A percentile compares a stretch with the other conserved stretches of the same genome.
These are phyloP conservation scores for Lingula anatina DNA, from an alignment of 2,888 invertebrate species.

Conservation along the genomic window DNA sequence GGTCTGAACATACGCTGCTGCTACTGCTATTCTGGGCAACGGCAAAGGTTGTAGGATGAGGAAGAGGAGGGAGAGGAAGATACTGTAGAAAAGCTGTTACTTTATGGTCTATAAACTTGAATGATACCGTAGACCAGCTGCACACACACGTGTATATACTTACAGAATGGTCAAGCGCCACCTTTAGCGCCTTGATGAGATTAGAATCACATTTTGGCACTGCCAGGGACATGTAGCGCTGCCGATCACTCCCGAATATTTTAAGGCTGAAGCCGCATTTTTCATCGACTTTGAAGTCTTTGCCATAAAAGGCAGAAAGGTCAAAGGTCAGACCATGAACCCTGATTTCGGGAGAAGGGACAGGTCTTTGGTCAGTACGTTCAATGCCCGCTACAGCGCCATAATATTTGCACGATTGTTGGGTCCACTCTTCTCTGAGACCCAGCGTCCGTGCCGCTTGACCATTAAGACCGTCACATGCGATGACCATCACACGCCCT, in stretches of 20 bases:
- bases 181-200: constrained; percentile 36
- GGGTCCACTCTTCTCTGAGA: constrained; percentile 36
- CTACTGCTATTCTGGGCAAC: too few relatives aligned
- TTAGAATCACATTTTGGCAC: constrained; percentile 41
- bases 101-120: not conserved
- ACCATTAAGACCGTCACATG: constrained; percentile 39
- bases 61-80: not conserved
- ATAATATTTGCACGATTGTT: constrained; percentile 36
- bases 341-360: constrained; percentile 16
- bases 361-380: constrained; percentile 20
- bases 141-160: too few relatives aligned
- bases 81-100: not conserved
- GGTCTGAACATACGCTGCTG: too few relatives aligned
- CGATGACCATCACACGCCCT: constrained; percentile 36
- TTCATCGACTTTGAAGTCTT: constrained; percentile 12
- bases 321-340: constrained; percentile 41
- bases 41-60: not conserved
- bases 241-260: constrained; percentile 38
- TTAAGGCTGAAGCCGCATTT: constrained; percentile 35
- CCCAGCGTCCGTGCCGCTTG: constrained; percentile 33
- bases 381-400: constrained; percentile 43
- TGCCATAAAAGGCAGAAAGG: constrained; percentile 35
- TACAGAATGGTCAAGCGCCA: constrained; percentile 45
- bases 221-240: constrained; percentile 37
- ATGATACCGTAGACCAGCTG: too few relatives aligned